phyloP scores from a whole-genome alignment of 2,797 vertebrate genomes.

The Eptatretus atami region DNA sequence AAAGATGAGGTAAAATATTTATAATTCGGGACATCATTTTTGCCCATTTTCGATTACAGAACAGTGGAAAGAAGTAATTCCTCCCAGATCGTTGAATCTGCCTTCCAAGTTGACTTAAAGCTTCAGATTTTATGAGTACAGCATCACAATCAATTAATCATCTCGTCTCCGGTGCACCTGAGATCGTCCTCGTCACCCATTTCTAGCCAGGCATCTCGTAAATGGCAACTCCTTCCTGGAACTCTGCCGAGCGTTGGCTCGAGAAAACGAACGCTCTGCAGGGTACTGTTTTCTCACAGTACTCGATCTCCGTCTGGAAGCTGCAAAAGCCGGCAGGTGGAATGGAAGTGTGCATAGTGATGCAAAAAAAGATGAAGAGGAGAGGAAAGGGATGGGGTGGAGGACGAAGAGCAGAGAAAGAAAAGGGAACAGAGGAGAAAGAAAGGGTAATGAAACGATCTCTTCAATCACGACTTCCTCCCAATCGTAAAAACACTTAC shows the following conservation, averaged over 20 bases:
- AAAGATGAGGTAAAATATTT: conserved; percentile 10
- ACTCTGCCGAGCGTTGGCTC: conserved; percentile 76
- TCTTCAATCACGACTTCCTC: too few relatives aligned
- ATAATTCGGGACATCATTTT: too few relatives aligned
- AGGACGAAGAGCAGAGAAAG: too few relatives aligned
- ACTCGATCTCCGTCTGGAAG: conserved; percentile 84
- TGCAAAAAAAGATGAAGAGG: too few relatives aligned
- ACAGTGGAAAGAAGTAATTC: background rate
- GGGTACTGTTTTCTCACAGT: conserved; percentile 64
- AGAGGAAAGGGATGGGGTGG: too few relatives aligned
- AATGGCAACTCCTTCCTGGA: conserved; percentile 54
- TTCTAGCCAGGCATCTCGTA: conserved; percentile 55
- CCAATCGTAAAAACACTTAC: too few relatives aligned
- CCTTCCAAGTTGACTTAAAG: background rate
- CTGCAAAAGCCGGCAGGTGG: conserved; percentile 14
- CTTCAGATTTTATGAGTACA: background rate
- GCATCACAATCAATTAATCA: background rate
- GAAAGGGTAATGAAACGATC: too few relatives aligned
- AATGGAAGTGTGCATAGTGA: too few relatives aligned
- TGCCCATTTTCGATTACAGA: too few relatives aligned
- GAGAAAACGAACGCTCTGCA: conserved; percentile 72
- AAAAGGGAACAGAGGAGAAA: too few relatives aligned
- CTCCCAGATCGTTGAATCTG: background rate
- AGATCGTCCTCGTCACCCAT: conserved; percentile 94
- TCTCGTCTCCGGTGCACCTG: conserved; percentile 22